phyloP scores from a whole-genome alignment of 2,797 vertebrate species.

The Pristis pectinata region DNA sequence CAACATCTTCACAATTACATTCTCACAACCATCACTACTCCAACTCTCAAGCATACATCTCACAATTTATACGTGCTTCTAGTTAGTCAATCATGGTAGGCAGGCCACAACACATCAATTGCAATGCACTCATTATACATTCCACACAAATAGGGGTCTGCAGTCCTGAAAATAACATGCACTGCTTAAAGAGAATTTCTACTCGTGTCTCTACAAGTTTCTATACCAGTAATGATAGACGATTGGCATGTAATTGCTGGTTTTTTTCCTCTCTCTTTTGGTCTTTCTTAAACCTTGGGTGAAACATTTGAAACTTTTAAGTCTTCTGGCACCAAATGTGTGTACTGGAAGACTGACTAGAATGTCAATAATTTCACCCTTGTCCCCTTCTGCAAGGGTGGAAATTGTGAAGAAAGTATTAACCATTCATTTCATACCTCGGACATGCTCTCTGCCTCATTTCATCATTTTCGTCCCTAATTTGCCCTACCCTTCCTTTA shows the following conservation, averaged over 20 bases:
- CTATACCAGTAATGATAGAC: background rate
- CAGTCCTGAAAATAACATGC: too few species aligned
- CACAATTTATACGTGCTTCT: too few species aligned
- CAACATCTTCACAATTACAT: too few species aligned
- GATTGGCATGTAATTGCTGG: background rate
- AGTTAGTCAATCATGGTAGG: too few species aligned
- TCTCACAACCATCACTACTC: too few species aligned
- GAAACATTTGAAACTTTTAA: background rate
- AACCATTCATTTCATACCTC: background rate
- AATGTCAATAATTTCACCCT: background rate
- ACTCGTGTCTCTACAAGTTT: background rate
- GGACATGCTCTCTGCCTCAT: background rate
- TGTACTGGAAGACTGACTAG: background rate
- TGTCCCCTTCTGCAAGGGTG: background rate
- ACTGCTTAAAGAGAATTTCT: too few species aligned
- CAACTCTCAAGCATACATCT: too few species aligned
- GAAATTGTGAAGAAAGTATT: background rate
- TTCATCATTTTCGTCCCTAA: background rate
- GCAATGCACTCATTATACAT: too few species aligned
- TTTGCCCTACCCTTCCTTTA: background rate
- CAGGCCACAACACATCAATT: too few species aligned
- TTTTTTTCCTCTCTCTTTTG: background rate
- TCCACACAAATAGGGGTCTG: too few species aligned
- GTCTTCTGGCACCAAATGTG: background rate
- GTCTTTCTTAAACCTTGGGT: too few species aligned